phyloP scores from a whole-genome alignment of 2,797 vertebrate species.

The Labroides dimidiatus region DNA sequence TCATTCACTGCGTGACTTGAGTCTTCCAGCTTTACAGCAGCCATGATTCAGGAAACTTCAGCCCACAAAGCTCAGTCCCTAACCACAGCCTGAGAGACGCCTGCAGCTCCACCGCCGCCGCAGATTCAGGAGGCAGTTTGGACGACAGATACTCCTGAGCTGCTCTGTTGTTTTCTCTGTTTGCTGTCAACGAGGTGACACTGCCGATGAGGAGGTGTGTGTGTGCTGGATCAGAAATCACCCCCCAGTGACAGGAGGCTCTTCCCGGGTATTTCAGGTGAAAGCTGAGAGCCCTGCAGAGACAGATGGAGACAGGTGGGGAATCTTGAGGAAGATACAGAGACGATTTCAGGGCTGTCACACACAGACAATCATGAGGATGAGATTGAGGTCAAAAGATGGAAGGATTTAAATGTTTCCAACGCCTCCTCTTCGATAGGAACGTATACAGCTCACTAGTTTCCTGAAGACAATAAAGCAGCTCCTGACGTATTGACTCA shows the following conservation, averaged over 20 bases:
- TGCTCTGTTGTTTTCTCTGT: slow-evolving; percentile 55
- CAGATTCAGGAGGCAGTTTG: slow-evolving; percentile 34
- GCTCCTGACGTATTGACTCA: slow-evolving; percentile 43
- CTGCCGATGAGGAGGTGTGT: slow-evolving; percentile 53
- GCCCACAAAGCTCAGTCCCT: not conserved
- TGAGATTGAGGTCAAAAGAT: slow-evolving; percentile 40
- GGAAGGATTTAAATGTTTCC: slow-evolving; percentile 31
- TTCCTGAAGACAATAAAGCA: slow-evolving; percentile 47
- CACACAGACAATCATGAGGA: slow-evolving; percentile 32
- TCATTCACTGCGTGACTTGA: slow-evolving; percentile 46
- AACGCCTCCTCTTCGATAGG: slow-evolving; percentile 15
- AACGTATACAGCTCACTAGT: not conserved
- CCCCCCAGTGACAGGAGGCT: slow-evolving; percentile 56
- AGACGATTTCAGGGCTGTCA: slow-evolving; percentile 8
- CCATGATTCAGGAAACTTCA: not conserved
- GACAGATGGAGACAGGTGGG: slow-evolving; percentile 61
- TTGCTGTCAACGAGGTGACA: slow-evolving; percentile 66
- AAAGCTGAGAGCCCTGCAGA: slow-evolving; percentile 55
- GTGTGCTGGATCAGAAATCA: slow-evolving; percentile 67
- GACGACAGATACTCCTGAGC: slow-evolving; percentile 36
- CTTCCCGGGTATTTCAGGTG: slow-evolving; percentile 65
- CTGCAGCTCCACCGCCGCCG: slow-evolving; percentile 1
- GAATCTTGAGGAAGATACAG: slow-evolving; percentile 62
- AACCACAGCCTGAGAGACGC: not conserved
- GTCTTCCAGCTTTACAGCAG: slow-evolving; percentile 40